A percentile compares a stretch with the other conserved stretches of the same genome.
Evolutionary conservation across 2,797 vertebrate genomes (phyloP).

Genomic region (Megalops cyprinoides): DNA sequence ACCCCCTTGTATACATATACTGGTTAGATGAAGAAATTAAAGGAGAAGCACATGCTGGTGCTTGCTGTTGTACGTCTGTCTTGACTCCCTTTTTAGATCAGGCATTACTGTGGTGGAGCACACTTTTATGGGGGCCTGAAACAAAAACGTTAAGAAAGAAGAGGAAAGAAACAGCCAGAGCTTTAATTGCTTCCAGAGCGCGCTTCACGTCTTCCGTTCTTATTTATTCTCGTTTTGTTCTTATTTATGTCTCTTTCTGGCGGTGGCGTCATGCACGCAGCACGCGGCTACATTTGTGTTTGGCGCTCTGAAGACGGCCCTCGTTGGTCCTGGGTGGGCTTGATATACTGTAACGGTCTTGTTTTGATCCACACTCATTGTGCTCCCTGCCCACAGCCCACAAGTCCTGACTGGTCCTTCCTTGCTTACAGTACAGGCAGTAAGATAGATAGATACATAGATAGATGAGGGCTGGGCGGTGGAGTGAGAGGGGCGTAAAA

Average conservation of each 20-base stretch:
- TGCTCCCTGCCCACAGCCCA: background rate
- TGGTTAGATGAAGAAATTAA: background rate
- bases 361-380: constrained; percentile 8
- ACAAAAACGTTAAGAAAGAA: background rate
- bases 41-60: constrained; percentile 9
- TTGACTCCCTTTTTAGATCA: no score
- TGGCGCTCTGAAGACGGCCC: constrained; percentile 28
- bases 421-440: background rate
- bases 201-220: constrained; percentile 47
- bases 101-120: constrained; percentile 11
- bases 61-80: constrained; percentile 6
- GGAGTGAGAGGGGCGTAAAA: constrained; percentile 12
- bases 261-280: constrained; percentile 34
- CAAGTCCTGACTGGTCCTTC: background rate
- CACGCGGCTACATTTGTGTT: constrained; percentile 29
- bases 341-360: no score
- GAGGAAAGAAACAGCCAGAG: constrained; percentile 36
- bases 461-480: background rate
- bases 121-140: constrained; percentile 42
- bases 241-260: constrained; percentile 18
- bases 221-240: constrained; percentile 33
- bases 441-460: no score
- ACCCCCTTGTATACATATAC: constrained; percentile 4
- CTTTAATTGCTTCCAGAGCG: constrained; percentile 55
- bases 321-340: no score